Base-by-base conservation (phyloP, 2,113 vertebrate species). In the Crypturellus undulatus region DNA sequence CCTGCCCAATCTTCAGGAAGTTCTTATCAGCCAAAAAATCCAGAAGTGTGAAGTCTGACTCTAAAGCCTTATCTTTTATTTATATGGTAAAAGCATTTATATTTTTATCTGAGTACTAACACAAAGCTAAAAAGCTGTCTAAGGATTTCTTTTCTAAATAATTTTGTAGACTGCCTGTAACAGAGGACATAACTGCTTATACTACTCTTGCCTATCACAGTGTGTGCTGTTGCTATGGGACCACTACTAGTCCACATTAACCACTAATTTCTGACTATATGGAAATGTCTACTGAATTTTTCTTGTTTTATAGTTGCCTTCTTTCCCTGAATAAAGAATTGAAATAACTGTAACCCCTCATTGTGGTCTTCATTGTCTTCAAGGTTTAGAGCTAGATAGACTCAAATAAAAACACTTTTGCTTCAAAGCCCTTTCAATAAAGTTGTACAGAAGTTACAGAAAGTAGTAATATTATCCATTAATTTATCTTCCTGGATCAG, bases 281-380 rank as follows among this genome's bases (percentile, higher is more conserved):
- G 64, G 12, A 60, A 85, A 52, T 59, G 25, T 47, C 32, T 45
- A 8, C 70, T 60, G 3, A n/a, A 86, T 22, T 5, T 71, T 56
- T 75, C 52, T 78, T 20, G 5, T 7, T 95, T 95, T 72, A 12
- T 11, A 45, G 30, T n/a, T 73, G 56, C 38, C 1, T 59, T 51
- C 28, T 78, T 52, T 77, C 25, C 82, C 25, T 28, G 1, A 96
- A 96, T 97, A 97, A 96, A 97, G 88, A 65, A 81, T 86, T 32
- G 30, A 6, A 9, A n/a, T 8, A 90, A 40, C 36, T 67, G 6
- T 52, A 15, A 78, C 28, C 14, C 6, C 4, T 17, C 84, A 1
- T 49, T 92, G 67, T 90, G 32, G 38, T 67, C 21, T 91, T 7
- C 73, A 15, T 21, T 34, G 26, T 6, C 12, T 42, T 67, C 28